phyloP scores from a whole-genome alignment of 2,113 vertebrate genomes.

The Heteronetta atricapilla region DNA sequence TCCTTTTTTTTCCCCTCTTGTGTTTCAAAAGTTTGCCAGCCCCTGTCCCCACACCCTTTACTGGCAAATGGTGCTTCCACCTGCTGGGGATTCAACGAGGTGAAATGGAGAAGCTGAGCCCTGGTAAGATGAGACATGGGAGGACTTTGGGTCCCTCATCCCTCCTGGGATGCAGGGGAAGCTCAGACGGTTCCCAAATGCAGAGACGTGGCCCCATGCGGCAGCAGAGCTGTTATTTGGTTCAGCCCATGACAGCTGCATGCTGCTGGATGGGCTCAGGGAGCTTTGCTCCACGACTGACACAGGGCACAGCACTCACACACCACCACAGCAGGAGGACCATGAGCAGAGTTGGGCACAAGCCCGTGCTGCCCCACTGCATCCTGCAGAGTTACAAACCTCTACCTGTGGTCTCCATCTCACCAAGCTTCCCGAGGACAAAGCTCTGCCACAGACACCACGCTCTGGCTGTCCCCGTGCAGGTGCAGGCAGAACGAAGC shows the following conservation, averaged over 20 bases:
- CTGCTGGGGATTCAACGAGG: neutral
- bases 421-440: neutral
- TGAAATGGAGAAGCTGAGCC: neutral
- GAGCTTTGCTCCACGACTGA: neutral
- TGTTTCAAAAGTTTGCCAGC: neutral
- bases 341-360: neutral
- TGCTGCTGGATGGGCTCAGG: neutral
- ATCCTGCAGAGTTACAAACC: neutral
- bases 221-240: neutral
- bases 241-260: neutral
- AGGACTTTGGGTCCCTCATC: neutral
- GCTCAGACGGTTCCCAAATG: neutral
- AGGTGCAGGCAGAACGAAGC: neutral
- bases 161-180: neutral
- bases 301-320: neutral
- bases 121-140: neutral
- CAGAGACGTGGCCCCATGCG: neutral
- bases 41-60: neutral
- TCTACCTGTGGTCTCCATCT: neutral
- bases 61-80: neutral
- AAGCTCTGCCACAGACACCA: fast-evolving
- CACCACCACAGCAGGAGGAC: neutral
- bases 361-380: neutral
- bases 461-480: neutral
- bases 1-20: neutral